A percentile compares a stretch with the other conserved stretches of the same genome.
phyloP scores from a whole-genome alignment of 2,113 vertebrate genomes.

The Pseudorectes ferrugineus region DNA sequence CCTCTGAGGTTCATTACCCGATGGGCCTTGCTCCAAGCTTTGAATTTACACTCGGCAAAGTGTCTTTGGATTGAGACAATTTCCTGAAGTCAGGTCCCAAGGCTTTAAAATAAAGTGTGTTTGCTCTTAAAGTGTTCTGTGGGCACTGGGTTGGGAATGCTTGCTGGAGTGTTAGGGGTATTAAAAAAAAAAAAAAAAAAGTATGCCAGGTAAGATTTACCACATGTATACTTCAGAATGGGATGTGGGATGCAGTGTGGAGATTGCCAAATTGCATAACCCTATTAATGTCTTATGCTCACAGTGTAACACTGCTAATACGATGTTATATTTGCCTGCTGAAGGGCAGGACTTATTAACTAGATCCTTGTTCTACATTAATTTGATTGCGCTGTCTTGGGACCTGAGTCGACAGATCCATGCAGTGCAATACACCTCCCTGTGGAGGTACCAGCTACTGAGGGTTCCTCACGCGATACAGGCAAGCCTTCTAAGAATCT shows the following conservation, averaged over 20 bases:
- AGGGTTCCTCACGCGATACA: not conserved
- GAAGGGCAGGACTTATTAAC: not conserved
- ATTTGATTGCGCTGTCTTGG: not conserved
- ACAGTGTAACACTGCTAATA: not conserved
- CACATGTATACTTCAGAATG: not conserved
- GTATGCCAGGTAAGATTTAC: not conserved
- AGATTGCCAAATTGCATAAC: not conserved
- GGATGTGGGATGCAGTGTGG: not conserved
- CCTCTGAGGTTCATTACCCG: constrained; percentile 49
- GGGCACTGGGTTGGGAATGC: not conserved
- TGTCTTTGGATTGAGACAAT: constrained; percentile 47
- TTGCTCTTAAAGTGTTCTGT: constrained; percentile 8
- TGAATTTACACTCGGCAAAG: constrained; percentile 54
- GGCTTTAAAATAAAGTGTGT: constrained; percentile 26
- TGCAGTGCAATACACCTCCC: not conserved
- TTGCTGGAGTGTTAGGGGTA: not conserved
- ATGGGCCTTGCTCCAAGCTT: constrained; percentile 58
- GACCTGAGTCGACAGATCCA: not conserved
- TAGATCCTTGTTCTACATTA: not conserved
- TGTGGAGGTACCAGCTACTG: not conserved
- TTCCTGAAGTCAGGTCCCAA: constrained; percentile 22
- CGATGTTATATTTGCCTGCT: not conserved
- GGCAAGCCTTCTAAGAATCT: not conserved
- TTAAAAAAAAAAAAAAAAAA: not conserved
- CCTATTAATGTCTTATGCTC: not conserved